phyloP scores from a whole-genome alignment of 2,797 vertebrate species.

The Trachops cirrhosus region DNA sequence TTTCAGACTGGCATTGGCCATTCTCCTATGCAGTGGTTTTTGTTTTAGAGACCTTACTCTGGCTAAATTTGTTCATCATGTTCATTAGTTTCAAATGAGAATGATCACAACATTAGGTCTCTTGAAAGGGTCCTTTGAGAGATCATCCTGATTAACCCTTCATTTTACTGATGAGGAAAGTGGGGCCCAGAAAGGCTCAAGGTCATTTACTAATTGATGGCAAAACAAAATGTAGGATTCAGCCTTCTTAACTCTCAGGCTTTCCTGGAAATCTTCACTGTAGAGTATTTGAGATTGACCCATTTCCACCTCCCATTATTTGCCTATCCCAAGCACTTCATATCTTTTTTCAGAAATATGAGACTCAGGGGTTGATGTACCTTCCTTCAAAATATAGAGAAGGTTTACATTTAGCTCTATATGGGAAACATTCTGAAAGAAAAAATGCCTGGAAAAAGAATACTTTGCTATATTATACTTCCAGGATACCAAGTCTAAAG shows the following conservation, averaged over 20 bases:
- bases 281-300: background rate
- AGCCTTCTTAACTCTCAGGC: background rate
- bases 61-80: background rate
- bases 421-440: constrained; percentile 24
- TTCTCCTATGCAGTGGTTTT: background rate
- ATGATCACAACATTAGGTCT: background rate
- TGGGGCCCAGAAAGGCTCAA: background rate
- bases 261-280: background rate
- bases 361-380: background rate
- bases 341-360: background rate
- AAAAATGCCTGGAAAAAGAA: constrained; percentile 38
- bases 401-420: background rate
- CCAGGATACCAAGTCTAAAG: background rate
- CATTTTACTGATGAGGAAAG: background rate
- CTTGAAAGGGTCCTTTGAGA: background rate
- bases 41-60: background rate
- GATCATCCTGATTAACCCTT: background rate
- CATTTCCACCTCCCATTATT: background rate
- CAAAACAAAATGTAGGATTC: constrained; percentile 22
- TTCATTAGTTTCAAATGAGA: background rate
- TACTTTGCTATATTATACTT: background rate
- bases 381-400: background rate
- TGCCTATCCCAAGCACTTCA: background rate
- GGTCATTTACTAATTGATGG: constrained; percentile 18
- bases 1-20: background rate